A percentile compares a stretch with the other conserved stretches of the same genome.
These are phyloP conservation scores for Chaenodraco wilsoni DNA, from an alignment of 2,797 vertebrate genomes.

Conservation along the genomic window DNA sequence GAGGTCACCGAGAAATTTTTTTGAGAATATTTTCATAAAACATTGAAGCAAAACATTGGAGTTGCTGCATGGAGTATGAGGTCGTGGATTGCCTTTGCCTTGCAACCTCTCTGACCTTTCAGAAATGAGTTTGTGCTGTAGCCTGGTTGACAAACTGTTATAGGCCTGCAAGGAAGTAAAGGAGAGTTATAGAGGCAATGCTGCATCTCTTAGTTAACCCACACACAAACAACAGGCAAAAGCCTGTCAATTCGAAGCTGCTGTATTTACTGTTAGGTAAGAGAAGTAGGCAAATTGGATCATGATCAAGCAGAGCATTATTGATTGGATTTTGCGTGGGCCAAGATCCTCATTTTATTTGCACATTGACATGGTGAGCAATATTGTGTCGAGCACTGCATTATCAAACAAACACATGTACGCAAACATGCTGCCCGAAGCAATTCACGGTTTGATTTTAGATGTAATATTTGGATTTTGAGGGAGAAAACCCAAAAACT, in stretches of 20 bases:
- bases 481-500: constrained; percentile 65
- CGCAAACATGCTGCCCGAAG: constrained; percentile 48
- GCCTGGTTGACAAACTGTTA: constrained; percentile 62
- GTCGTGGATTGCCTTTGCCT: constrained; percentile 31
- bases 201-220: constrained; percentile 64
- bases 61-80: constrained; percentile 26
- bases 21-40: constrained; percentile 17
- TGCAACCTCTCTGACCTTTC: constrained; percentile 61
- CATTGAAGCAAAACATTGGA: not conserved
- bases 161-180: constrained; percentile 37
- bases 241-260: constrained; percentile 61
- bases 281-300: constrained; percentile 75
- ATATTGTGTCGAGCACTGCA: constrained; percentile 52
- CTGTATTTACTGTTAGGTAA: constrained; percentile 71
- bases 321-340: constrained; percentile 76
- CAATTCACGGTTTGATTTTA: constrained; percentile 62
- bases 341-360: constrained; percentile 73
- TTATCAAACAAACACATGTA: constrained; percentile 68
- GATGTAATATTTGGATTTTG: constrained; percentile 60
- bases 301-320: constrained; percentile 72
- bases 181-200: constrained; percentile 51
- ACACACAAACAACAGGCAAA: constrained; percentile 50
- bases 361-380: constrained; percentile 67
- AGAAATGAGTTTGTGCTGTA: constrained; percentile 68
- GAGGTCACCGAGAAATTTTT: constrained; percentile 8